Conservation (phyloP, 2,888 invertebrate species). For the Mythimna vitellina region DNA sequence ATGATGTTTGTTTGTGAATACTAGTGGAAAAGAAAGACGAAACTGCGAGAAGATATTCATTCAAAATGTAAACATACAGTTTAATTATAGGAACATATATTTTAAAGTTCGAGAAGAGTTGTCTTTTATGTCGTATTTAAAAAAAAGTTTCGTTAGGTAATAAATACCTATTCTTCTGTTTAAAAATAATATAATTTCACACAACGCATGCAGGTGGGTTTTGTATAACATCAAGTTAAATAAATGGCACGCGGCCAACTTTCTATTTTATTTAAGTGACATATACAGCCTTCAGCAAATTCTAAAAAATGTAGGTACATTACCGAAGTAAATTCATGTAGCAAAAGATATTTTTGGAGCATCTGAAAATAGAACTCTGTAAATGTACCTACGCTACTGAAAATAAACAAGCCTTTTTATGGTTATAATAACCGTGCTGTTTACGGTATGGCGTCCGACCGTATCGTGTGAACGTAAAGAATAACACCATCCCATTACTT, state of each 20-base stretch:
- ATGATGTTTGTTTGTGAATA: too few species aligned
- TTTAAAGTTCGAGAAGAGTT: background rate
- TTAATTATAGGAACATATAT: background rate
- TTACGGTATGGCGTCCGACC: too few species aligned
- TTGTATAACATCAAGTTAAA: constrained; percentile 24
- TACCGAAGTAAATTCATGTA: constrained; percentile 6
- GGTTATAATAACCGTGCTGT: background rate
- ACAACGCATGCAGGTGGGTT: constrained; percentile 15
- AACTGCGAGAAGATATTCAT: background rate
- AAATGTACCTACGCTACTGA: constrained; percentile 22
- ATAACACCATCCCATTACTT: too few species aligned
- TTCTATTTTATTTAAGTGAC: constrained; percentile 22
- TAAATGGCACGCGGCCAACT: constrained; percentile 34
- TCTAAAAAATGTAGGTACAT: constrained; percentile 12
- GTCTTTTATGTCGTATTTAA: background rate
- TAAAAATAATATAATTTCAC: constrained; percentile 6
- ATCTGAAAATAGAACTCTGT: constrained; percentile 19
- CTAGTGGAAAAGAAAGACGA: background rate
- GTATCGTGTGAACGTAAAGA: too few species aligned
- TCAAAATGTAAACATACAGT: background rate
- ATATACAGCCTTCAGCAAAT: constrained; percentile 17
- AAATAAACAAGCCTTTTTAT: constrained; percentile 19
- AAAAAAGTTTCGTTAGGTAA: background rate
- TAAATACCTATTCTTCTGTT: background rate
- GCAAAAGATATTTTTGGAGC: constrained; percentile 21